A percentile compares a stretch with the other conserved stretches of the same genome.
Evolutionary conservation across 1,140 invertebrate genomes (phyloP).

Genomic region (Riptortus pedestris): DNA sequence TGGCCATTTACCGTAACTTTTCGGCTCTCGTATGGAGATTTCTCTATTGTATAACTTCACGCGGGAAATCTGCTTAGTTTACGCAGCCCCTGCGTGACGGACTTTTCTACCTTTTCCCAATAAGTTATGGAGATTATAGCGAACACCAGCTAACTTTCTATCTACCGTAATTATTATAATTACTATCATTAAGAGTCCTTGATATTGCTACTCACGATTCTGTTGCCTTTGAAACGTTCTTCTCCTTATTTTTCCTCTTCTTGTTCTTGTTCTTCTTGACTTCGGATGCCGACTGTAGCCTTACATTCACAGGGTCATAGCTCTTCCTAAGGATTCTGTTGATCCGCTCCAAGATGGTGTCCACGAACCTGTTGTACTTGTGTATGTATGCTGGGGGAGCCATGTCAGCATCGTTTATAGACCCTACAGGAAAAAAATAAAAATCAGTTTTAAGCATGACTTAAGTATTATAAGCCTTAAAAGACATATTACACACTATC

Average conservation of each 20-base stretch:
- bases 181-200: no score
- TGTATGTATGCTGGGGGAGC: constrained; percentile 58
- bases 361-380: constrained; percentile 72
- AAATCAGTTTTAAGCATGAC: no score
- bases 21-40: neutral
- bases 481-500: no score
- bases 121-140: neutral
- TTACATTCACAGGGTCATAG: constrained; percentile 72
- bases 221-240: constrained; percentile 5
- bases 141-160: no score
- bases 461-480: neutral
- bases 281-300: constrained; percentile 52
- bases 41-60: neutral
- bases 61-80: no score
- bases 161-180: no score
- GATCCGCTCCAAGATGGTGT: constrained; percentile 64
- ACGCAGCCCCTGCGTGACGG: no score
- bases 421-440: constrained; percentile 25
- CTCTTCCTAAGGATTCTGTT: constrained; percentile 62
- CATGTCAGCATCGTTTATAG: constrained; percentile 25
- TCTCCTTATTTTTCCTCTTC: constrained; percentile 30
- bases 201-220: neutral
- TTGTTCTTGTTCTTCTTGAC: constrained; percentile 33
- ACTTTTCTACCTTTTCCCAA: neutral
- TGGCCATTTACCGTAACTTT: no score